Base-by-base conservation (phyloP, 1,140 invertebrate species). In the Sinella curviseta region DNA sequence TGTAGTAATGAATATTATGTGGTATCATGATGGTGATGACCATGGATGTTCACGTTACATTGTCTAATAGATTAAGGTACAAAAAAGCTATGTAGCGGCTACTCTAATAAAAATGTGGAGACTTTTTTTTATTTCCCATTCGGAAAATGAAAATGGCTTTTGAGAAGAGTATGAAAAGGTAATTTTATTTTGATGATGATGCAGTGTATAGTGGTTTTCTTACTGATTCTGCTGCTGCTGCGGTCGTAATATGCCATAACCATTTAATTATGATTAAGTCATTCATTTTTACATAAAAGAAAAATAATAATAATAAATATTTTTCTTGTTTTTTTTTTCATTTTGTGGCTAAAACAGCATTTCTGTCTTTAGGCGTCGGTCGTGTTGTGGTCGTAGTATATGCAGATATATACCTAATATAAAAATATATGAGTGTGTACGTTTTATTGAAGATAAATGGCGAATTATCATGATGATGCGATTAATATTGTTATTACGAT, bases 181-280 rank as follows among this genome's bases (percentile, higher is more conserved):
- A 65, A 65, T 65, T 65, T 65, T 17, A 26, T 65, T n/a, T 65
- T 48, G 39, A 48, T 48, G 39, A 48, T 48, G 39, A 48, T 12
- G 39, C 8, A 48, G 39, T 48, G 20, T 8, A 48, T 48, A 12
- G 39, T 48, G 39, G 39, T 20, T 48, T 48, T 48, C 39, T 48
- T 48, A 20, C 8, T 48, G 20, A 20, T 48, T 48, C 20, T 48
- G 8, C 20, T 48, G 20, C 20, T 48, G 39, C 39, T 48, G 39
- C 20, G 39, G 20, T 48, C 8, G 31, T 12, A 70, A 70, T 12
- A 12, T 14, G 31, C 24, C 65, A 70, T 70, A 70, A 70, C 65
- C 30, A 70, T 70, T 70, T 70, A 70, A 70, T 70, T 70, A 33
- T 70, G 30, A 70, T 70, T 70, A 70, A 70, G 65, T 31, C 65